Evolutionary conservation across 2,113 vertebrate genomes (phyloP), one percentile per base, ranked within the genome.

Genomic region (Pseudopodoces humilis): DNA sequence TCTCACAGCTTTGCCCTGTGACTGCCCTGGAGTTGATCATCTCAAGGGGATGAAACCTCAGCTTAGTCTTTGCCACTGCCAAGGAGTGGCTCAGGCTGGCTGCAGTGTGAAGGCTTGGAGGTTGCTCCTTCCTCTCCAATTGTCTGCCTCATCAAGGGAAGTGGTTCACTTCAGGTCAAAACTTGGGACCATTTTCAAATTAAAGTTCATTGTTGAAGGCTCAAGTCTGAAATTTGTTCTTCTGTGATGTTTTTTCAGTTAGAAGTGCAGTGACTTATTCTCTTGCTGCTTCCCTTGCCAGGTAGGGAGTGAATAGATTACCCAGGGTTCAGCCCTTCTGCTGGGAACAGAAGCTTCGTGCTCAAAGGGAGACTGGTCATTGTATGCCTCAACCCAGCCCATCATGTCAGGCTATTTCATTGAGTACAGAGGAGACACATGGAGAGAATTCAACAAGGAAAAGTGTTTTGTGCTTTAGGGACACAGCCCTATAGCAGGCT

Each of bases 251-350:
- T 90, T 93, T 93, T 96, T 82, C 70, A 87, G 89, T 72, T 76
- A 43, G n/a, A 92, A 86, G 37, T 80, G 74, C 71, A 35, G 74
- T 59, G 78, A 92, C 75, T 86, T 91, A 70, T 62, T 92, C 62
- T 94, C 43, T 60, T 53, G 47, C 88, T 62, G 43, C 86, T 88
- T 95, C 59, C 19, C 22, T 86, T 81, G 47, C 81, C 62, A 68
- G 53, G 64, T 86, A 64, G 80, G 47, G 89, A 97, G 68, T 72
- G 92, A 95, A 94, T 88, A 47, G 92, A 93, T 94, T 96, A 90
- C 87, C 79, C 53, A 76, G 82, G 62, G 88, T 74, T 94, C 35
- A 7, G 79, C 71, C 90, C 92, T 94, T 92, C 74, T 80, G 52
- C 79, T 58, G 56, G 64, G 83, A 94, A 86, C 90, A 92, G 93